Evolutionary conservation across 2,888 invertebrate species (phyloP).

Genomic region (Anorthoa munda): DNA sequence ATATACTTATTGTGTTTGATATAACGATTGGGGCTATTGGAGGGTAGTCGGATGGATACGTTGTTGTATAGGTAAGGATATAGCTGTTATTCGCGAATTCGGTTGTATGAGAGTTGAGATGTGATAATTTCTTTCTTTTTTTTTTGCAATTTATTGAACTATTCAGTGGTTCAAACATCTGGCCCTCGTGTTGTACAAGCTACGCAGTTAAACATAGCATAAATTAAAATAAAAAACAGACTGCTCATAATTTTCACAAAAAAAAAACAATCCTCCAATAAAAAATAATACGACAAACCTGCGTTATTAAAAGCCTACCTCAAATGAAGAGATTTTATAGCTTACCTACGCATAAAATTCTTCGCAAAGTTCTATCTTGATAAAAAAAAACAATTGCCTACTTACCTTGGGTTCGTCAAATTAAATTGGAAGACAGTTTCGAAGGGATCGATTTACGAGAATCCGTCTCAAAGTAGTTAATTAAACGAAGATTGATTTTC

Average conservation of each 20-base stretch:
- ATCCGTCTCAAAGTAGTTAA: slow-evolving; percentile 67
- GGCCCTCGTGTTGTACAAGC: no score
- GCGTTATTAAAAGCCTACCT: slow-evolving; percentile 13
- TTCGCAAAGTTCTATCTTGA: slow-evolving; percentile 40
- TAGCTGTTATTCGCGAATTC: slow-evolving; percentile 5
- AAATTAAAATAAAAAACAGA: background rate
- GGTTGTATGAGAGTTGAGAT: background rate
- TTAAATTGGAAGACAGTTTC: slow-evolving; percentile 63
- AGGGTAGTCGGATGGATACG: slow-evolving; percentile 10
- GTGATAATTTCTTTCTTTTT: background rate
- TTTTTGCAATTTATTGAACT: background rate
- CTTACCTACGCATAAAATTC: slow-evolving; percentile 15
- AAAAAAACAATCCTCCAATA: background rate
- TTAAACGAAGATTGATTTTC: slow-evolving; percentile 71
- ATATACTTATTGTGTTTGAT: slow-evolving; percentile 59
- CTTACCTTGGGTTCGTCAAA: slow-evolving; percentile 60
- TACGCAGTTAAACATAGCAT: background rate
- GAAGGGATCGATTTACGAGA: slow-evolving; percentile 63
- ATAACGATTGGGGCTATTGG: slow-evolving; percentile 48
- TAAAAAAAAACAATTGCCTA: slow-evolving; percentile 54
- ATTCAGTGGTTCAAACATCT: background rate
- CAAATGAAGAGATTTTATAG: slow-evolving; percentile 27
- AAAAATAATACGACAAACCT: slow-evolving; percentile 1
- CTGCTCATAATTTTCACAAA: background rate
- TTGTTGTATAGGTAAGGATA: background rate